Base-by-base conservation (phyloP, 2,113 vertebrate genomes). In the Podarcis cretensis region DNA sequence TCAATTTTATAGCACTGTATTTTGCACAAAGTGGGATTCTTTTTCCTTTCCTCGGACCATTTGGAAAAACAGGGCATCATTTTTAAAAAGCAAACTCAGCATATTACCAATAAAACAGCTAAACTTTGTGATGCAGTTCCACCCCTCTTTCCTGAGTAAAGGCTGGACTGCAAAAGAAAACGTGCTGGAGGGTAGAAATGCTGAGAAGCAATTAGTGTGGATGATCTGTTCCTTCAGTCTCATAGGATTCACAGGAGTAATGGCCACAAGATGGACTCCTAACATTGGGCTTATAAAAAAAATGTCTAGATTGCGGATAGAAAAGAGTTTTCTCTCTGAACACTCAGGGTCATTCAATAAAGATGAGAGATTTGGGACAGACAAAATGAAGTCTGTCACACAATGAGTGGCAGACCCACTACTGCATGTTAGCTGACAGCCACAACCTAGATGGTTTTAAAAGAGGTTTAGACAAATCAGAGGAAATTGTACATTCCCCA, bases 61-160 rank as follows among this genome's bases (percentile, higher is more conserved):
- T 90, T 81, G 91, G 93, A 95, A 96, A 54, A 95, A 91, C 89
- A 94, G 91, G 94, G 87, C 85, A 93, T 88, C 78, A 90, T 91
- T 21, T 66, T 9, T 23, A 66, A 43, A 89, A 85, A 78, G 87
- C 30, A n/a, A 92, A 90, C 87, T 92, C 83, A 93, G 79, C 84
- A 93, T 59, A 86, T 82, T 82, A 37, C 4, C 27, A 69, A n/a
- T 82, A 86, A 86, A 81, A 85, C 7, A 81, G 43, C 4, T 57
- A 14, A 76, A 82, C 16, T 77, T 40, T 77, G n/a, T 83, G 68
- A 87, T 80, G 40, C 25, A 18, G n/a, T 32, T 35, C 6, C 30
- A 10, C 0, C 0, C 48, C 54, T 81, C 43, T 83, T 66, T 69
- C 54, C 32, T 63, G 69, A 25, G 57, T 32, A 83, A 89, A 81